Conservation (phyloP, 2,888 invertebrate species). For the Branchipolynoe longqiensis region DNA sequence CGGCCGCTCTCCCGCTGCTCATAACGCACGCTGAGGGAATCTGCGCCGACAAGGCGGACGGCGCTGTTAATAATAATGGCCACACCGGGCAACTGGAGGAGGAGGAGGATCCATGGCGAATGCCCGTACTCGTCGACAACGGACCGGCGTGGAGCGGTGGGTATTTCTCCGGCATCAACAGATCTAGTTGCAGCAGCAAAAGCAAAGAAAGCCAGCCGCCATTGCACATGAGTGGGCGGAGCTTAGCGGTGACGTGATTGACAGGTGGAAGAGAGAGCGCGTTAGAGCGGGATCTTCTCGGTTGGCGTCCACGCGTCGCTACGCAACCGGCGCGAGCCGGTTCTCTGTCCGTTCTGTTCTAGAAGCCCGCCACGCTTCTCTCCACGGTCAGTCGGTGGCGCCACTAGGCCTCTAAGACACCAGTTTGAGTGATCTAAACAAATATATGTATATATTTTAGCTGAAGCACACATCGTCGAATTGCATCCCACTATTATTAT, state of each 20-base stretch:
- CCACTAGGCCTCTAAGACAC: too few species aligned
- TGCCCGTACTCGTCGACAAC: slow-evolving; percentile 53
- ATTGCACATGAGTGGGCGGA: slow-evolving; percentile 22
- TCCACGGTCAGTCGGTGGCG: not conserved
- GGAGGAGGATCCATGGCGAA: slow-evolving; percentile 57
- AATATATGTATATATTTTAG: too few species aligned
- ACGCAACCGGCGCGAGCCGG: not conserved
- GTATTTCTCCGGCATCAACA: slow-evolving; percentile 45
- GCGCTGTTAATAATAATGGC: not conserved
- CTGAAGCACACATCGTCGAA: too few species aligned
- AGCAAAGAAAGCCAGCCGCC: too few species aligned
- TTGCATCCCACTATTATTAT: too few species aligned
- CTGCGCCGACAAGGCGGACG: not conserved
- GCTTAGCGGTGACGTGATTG: not conserved
- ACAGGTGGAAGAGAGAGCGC: not conserved
- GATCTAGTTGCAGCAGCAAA: too few species aligned
- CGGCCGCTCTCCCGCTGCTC: slow-evolving; percentile 34
- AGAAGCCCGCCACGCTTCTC: not conserved
- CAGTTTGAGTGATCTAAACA: too few species aligned
- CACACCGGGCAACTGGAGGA: not conserved
- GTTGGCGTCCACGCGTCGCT: not conserved
- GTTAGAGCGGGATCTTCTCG: not conserved
- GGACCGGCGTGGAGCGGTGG: slow-evolving; percentile 59
- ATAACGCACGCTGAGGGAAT: not conserved
- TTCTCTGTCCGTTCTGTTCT: not conserved